These are phyloP conservation scores for Drepanosiphum platanoidis DNA, from an alignment of 2,888 invertebrate genomes.

Conservation along the genomic window DNA sequence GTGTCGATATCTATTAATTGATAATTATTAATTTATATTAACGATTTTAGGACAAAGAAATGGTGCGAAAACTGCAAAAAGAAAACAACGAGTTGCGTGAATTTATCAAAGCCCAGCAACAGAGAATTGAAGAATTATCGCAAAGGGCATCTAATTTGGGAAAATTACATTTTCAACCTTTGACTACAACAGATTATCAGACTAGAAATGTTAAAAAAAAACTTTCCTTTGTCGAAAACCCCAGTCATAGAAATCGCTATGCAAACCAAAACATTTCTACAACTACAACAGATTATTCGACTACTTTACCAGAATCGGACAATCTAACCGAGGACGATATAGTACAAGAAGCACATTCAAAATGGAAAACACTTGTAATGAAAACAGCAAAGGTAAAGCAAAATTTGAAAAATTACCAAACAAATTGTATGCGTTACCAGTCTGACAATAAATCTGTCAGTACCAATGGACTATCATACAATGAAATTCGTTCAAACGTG, in stretches of 20 bases:
- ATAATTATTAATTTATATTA: neutral
- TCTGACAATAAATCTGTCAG: neutral
- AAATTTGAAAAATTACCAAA: constrained; percentile 69
- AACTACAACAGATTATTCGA: constrained; percentile 66
- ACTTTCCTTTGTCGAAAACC: constrained; percentile 7
- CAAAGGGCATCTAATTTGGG: constrained; percentile 22
- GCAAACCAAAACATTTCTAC: constrained; percentile 64
- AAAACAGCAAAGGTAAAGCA: constrained; percentile 73
- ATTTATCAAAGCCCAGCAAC: constrained; percentile 21
- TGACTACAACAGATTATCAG: neutral
- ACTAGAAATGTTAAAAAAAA: constrained; percentile 36
- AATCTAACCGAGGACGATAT: constrained; percentile 67
- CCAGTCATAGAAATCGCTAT: neutral
- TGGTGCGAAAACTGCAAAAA: constrained; percentile 39
- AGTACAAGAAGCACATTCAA: constrained; percentile 70
- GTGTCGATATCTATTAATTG: neutral
- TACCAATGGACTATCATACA: constrained; percentile 6
- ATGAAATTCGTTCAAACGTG: constrained; percentile 21
- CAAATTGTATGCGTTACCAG: neutral
- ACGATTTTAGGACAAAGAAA: constrained; percentile 32
- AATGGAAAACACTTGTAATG: constrained; percentile 71
- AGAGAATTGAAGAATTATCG: constrained; percentile 48
- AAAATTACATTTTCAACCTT: constrained; percentile 17
- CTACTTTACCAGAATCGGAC: constrained; percentile 65
- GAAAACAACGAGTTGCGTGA: constrained; percentile 52